Evolutionary conservation across 2,797 vertebrate species (phyloP).

Genomic region (Cacajao melanocephalus): DNA sequence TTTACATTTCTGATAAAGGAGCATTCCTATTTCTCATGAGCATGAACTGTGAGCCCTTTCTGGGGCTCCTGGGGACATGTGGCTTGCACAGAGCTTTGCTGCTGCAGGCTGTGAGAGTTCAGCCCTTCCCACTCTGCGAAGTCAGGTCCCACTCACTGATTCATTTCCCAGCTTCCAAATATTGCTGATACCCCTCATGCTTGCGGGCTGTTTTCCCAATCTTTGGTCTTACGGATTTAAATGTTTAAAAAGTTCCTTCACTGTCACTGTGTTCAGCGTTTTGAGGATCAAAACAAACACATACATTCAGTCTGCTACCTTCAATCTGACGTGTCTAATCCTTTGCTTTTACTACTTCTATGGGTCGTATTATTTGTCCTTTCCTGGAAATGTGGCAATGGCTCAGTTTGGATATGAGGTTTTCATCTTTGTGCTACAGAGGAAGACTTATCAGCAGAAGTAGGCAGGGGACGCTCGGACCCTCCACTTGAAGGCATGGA

Average conservation of each 20-base stretch:
- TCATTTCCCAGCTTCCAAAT: neutral
- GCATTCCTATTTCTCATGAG: neutral
- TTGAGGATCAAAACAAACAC: neutral
- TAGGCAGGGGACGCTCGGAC: neutral
- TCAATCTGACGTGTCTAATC: neutral
- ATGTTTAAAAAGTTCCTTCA: neutral
- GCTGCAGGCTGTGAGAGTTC: neutral
- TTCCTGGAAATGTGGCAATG: neutral
- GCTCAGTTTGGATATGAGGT: rapidly evolving
- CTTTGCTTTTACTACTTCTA: neutral
- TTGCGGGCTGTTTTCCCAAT: neutral
- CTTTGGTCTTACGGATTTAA: neutral
- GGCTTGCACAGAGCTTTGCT: neutral
- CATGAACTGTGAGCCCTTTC: neutral
- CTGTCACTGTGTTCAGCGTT: neutral
- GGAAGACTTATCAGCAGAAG: rapidly evolving
- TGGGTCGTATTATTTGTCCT: neutral
- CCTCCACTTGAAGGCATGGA: neutral
- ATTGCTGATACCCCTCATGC: no score
- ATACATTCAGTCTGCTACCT: neutral
- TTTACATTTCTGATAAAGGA: neutral
- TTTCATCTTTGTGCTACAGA: no score
- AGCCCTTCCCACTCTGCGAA: no score
- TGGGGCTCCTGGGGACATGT: neutral
- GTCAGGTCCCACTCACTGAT: no score